These are phyloP conservation scores for Jacana jacana DNA, from an alignment of 2,113 vertebrate species.

Conservation along the genomic window DNA sequence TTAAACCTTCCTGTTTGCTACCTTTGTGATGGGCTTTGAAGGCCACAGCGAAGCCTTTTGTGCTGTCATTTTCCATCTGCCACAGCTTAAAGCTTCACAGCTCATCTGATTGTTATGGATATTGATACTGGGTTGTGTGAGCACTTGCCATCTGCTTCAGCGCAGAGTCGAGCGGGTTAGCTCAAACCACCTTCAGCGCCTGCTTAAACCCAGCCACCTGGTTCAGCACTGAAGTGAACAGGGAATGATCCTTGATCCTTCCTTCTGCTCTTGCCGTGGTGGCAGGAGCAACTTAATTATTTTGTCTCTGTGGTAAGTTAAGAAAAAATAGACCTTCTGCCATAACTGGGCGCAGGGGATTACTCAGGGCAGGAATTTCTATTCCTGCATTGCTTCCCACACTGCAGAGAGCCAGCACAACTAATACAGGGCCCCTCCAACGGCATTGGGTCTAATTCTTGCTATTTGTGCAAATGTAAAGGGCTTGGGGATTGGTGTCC, in stretches of 20 bases:
- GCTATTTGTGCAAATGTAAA: neutral
- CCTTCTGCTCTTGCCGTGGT: neutral
- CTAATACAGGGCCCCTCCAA: accelerated
- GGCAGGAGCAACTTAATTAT: neutral
- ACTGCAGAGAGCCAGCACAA: neutral
- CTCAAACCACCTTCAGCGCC: neutral
- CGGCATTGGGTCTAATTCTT: neutral
- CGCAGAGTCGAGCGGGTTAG: neutral
- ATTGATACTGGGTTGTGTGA: neutral
- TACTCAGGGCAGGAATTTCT: neutral
- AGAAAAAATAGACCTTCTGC: conserved; percentile 6
- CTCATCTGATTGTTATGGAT: neutral
- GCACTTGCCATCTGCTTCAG: conserved; percentile 37
- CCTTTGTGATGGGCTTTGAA: conserved; percentile 4
- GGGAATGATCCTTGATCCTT: neutral
- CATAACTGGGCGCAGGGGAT: neutral
- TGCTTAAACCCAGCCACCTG: neutral
- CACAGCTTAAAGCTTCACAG: conserved; percentile 15
- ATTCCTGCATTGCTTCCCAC: neutral
- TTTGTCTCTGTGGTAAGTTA: neutral
- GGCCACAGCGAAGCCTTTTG: conserved; percentile 2
- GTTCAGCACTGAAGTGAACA: neutral
- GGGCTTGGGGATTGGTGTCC: neutral
- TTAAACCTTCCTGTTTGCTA: neutral
- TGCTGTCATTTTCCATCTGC: conserved; percentile 56